Conservation (phyloP, 2,113 vertebrate genomes). For the Choloepus hoffmanni region DNA sequence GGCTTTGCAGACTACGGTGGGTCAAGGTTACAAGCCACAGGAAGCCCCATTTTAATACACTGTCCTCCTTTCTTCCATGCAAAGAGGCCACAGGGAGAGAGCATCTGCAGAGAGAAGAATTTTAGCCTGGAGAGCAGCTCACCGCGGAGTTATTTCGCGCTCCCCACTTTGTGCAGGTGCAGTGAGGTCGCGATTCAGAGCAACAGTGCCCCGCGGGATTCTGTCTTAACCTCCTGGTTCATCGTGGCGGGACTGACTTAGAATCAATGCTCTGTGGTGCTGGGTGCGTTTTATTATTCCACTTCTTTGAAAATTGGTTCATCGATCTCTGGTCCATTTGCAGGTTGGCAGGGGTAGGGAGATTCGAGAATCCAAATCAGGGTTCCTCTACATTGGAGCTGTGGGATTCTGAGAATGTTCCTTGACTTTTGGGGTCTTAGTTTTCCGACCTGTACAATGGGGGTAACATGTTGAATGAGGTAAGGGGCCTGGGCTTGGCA, state of each 20-base stretch:
- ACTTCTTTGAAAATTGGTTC: conserved; percentile 16
- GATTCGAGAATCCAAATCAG: neutral
- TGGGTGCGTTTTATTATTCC: conserved; percentile 21
- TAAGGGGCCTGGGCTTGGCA: neutral
- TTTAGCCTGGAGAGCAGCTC: neutral
- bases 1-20: neutral
- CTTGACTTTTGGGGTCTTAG: neutral
- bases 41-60: neutral
- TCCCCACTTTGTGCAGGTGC: neutral
- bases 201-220: neutral
- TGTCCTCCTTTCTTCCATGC: neutral
- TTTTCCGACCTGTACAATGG: neutral
- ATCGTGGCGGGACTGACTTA: conserved; percentile 40
- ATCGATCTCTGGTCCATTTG: neutral
- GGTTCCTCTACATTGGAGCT: neutral
- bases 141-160: neutral
- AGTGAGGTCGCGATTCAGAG: neutral
- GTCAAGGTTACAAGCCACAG: neutral
- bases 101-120: neutral
- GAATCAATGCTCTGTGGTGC: neutral
- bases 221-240: conserved; percentile 42
- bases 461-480: neutral
- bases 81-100: neutral
- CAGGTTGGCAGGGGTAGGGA: neutral
- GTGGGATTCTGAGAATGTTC: neutral